Evolutionary conservation across 1,140 invertebrate species (phyloP), one percentile per base, ranked within the genome.

Genomic region (Temnothorax longispinosus): DNA sequence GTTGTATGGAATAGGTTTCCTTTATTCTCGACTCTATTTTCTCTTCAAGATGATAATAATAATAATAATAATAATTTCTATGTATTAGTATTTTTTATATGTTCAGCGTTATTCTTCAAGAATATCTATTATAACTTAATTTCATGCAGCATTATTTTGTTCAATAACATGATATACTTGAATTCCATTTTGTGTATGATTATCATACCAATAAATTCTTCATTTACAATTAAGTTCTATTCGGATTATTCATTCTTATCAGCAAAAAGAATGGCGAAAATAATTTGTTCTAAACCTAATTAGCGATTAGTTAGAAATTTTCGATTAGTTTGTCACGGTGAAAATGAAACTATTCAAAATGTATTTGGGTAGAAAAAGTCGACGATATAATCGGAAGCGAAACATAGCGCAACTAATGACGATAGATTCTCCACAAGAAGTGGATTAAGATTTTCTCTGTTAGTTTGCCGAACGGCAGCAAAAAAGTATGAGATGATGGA

Each of bases 371-470:
- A 69, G 62, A 89, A 90, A 88, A 90, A 88, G 5, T 38, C 47
- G 71, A 64, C 56, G 71, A 85, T 87, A 86, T 56, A 11, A 76
- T 87, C 6, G 18, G 18, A 35, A 69, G 52, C 81, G 90, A 90
- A 88, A 90, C 86, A 88, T 78, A 82, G 75, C 64, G 64, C 71
- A 41, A 82, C 89, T 84, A 88, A 90, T 82, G 89, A 86, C 81
- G 86, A 90, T 90, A 90, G 64, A 69, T 38, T 60, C 50, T 62
- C 41, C 15, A 32, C 76, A 81, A 86, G 89, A 88, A 78, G 87
- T 82, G 77, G 76, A 90, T 90, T 90, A 90, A 90, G 89, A 88
- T 84, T 90, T 90, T 75, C 86, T 88, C 82, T 87, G 76, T 88
- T 75, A 62, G 71, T 90, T 58, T 88, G 89, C 89, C 86, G 86